Evolutionary conservation across 2,113 vertebrate genomes (phyloP).

Genomic region (Centropus bengalensis): DNA sequence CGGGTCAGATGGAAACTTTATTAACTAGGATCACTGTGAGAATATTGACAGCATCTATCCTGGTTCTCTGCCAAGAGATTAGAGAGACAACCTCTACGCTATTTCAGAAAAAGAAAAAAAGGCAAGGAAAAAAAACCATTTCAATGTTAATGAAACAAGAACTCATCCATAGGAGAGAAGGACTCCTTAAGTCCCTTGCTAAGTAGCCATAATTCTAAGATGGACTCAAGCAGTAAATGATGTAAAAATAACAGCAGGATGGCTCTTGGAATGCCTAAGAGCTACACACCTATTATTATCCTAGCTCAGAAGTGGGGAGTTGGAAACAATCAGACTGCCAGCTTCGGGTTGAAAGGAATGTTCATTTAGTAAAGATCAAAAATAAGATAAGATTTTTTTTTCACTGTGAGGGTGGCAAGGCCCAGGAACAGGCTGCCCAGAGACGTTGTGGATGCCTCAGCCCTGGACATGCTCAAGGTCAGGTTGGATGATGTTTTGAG

Average conservation of each 20-base stretch:
- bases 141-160: not conserved
- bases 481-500: too few species aligned
- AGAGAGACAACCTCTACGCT: not conserved
- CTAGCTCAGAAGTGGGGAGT: not conserved
- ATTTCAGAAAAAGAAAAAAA: not conserved
- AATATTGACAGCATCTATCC: not conserved
- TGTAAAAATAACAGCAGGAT: fast-evolving
- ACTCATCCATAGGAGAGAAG: not conserved
- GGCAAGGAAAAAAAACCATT: not conserved
- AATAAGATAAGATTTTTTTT: too few species aligned
- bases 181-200: not conserved
- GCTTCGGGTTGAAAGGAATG: not conserved
- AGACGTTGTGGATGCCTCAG: too few species aligned
- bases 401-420: too few species aligned
- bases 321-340: not conserved
- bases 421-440: too few species aligned
- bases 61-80: not conserved
- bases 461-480: too few species aligned
- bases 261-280: not conserved
- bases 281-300: not conserved
- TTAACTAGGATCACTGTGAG: not conserved
- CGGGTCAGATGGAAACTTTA: not conserved
- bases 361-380: not conserved
- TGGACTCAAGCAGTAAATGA: not conserved
- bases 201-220: not conserved